phyloP scores from a whole-genome alignment of 1,140 invertebrate species.

The Leptopilina boulardi region DNA sequence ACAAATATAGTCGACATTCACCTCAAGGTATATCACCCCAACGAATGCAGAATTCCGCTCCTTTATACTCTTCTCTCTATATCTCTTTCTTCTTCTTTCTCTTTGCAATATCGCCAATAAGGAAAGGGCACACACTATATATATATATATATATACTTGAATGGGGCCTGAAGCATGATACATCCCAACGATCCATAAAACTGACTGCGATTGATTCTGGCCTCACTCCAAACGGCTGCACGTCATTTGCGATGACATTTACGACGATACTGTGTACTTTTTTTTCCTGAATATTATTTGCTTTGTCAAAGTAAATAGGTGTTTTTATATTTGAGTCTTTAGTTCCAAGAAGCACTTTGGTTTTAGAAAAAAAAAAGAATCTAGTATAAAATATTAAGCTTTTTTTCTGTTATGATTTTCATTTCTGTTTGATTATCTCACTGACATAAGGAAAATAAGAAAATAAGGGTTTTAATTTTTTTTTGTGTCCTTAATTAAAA shows the following conservation, averaged over 20 bases:
- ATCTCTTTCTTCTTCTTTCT: neutral
- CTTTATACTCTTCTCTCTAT: neutral
- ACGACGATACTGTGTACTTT: neutral
- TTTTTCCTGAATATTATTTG: neutral
- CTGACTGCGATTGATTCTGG: constrained; percentile 44
- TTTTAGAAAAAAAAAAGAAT: too few species aligned
- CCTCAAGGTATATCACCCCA: constrained; percentile 37
- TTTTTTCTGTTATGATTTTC: too few species aligned
- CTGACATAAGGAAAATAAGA: too few species aligned
- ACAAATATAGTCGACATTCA: constrained; percentile 34
- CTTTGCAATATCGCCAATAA: neutral
- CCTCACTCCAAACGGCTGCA: constrained; percentile 30
- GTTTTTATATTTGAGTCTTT: neutral
- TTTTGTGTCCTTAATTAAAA: too few species aligned
- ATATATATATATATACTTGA: too few species aligned
- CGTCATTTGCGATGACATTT: constrained; percentile 13
- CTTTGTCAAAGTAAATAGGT: neutral
- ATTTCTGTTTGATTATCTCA: too few species aligned
- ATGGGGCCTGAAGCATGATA: constrained; percentile 41
- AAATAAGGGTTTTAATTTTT: too few species aligned
- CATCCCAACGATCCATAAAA: constrained; percentile 49
- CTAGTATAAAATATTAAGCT: too few species aligned
- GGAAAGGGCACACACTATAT: constrained; percentile 35
- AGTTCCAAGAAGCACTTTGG: neutral
- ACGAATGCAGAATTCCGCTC: constrained; percentile 39